Base-by-base conservation (phyloP, 2,797 vertebrate species). In the Adrianichthys oophorus region DNA sequence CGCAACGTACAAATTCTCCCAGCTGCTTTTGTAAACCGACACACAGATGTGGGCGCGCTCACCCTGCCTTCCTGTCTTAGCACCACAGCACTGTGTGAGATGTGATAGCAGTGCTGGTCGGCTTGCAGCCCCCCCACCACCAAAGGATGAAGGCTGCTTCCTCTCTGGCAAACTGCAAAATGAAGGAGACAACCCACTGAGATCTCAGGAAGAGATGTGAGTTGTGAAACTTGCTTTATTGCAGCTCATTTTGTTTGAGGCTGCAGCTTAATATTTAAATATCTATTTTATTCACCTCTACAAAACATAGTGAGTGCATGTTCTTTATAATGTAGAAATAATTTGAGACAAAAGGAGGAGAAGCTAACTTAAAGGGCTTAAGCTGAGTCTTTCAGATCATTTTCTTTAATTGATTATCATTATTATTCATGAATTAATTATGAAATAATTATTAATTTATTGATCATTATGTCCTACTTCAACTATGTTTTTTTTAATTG, bases 191-290 rank as follows among this genome's bases (percentile, higher is more conserved):
- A 88, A 83, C 74, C 74, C 56, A 66, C 77, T 45, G 79, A 85
- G 78, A 84, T 76, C 80, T 78, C 52, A 40, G 73, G 60, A 72
- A 86, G 79, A 85, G 82, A 87, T 86, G 66, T 79, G 85, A 74
- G 82, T 89, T 89, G 86, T 29, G 77, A 81, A 91, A 91, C 82
- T 43, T 51, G 59, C 78, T 74, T 83, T 79, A 81, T 80, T 56
- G 43, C 74, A 26, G 81, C 82, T 81, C 83, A 84, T 75, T 60
- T 73, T 84, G 70, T 85, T 84, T 77, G 65, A 65, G 68, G 59
- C 76, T 58, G 66, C 47, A 18, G 49, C 71, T 76, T 40, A 74
- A 82, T 83, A 75, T 76, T 75, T 76, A 72, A 72, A 69, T 78
- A 62, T 76, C 61, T 62, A 76, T 77, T 69, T 65, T 51, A 58